Conservation (phyloP, 2,113 vertebrate genomes). For the Empidonax alnorum region DNA sequence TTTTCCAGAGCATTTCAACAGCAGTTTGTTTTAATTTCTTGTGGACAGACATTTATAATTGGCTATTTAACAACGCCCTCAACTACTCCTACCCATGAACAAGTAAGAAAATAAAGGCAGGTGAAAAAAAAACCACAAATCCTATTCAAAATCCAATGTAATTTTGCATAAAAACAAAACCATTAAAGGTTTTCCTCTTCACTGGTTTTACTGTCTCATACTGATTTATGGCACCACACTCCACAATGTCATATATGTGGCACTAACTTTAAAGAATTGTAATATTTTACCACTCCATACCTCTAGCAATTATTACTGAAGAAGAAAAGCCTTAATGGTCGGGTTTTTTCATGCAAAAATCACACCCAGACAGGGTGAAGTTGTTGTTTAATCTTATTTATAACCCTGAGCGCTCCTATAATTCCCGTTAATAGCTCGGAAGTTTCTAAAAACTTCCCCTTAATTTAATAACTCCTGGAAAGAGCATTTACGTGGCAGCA, state of each 20-base stretch:
- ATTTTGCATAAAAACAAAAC: slow-evolving; percentile 55
- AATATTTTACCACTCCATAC: neutral
- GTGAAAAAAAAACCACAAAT: neutral
- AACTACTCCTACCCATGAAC: neutral
- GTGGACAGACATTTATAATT: neutral
- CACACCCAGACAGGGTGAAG: rapidly evolving
- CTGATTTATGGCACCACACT: slow-evolving; percentile 21
- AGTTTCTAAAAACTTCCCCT: neutral
- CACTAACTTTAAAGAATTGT: slow-evolving; percentile 3
- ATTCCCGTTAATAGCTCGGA: neutral
- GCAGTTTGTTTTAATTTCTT: neutral
- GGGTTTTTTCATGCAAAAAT: neutral
- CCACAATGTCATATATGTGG: neutral
- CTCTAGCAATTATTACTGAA: slow-evolving; percentile 1
- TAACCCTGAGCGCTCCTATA: neutral
- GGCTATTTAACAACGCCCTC: neutral
- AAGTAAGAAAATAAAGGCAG: neutral
- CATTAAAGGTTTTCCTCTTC: slow-evolving; percentile 42
- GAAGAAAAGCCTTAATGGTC: neutral
- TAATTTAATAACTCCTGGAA: neutral
- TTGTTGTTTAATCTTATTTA: neutral
- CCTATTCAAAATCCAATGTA: neutral
- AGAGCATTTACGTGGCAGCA: neutral
- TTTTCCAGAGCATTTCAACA: neutral
- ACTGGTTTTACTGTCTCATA: slow-evolving; percentile 13